Percentiles rank a stretch among this genome's conserved stretches.
phyloP scores from a whole-genome alignment of 2,113 vertebrate species.

The Leuciscus idus region DNA sequence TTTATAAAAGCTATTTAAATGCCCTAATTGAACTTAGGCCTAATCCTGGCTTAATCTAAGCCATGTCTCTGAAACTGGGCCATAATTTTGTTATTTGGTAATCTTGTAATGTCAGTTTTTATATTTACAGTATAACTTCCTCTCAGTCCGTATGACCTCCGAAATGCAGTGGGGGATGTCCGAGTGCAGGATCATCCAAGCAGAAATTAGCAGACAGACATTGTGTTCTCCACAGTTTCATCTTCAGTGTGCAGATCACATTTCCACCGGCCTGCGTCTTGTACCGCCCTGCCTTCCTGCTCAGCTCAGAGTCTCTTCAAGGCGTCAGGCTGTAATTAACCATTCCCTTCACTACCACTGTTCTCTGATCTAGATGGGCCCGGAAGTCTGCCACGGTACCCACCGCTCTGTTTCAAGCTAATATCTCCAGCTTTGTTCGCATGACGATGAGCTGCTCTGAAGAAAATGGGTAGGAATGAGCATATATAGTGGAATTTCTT shows the following conservation, averaged over 20 bases:
- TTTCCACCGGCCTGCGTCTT: neutral
- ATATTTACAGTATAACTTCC: neutral
- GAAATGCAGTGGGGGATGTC: constrained; percentile 22
- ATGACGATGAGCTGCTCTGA: constrained; percentile 65
- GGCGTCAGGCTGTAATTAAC: constrained; percentile 53
- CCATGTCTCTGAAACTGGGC: too few relatives aligned
- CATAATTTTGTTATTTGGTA: neutral
- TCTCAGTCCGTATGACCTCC: neutral
- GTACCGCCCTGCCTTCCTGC: neutral
- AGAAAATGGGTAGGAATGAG: constrained; percentile 59
- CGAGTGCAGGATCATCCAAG: constrained; percentile 26
- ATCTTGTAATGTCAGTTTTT: neutral
- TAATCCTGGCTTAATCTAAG: too few relatives aligned
- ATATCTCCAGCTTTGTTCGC: constrained; percentile 68
- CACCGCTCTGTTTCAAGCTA: constrained; percentile 56
- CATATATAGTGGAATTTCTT: constrained; percentile 48
- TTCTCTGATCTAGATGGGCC: neutral
- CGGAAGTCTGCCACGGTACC: neutral
- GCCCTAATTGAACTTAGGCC: too few relatives aligned
- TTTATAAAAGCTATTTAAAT: too few relatives aligned
- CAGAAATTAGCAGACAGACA: constrained; percentile 46
- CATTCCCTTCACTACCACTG: constrained; percentile 30
- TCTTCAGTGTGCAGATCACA: neutral
- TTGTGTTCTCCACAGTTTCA: neutral
- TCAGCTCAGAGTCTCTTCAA: constrained; percentile 30